These are phyloP conservation scores for Puntigrus tetrazona DNA, from an alignment of 2,113 vertebrate genomes.

Conservation along the genomic window DNA sequence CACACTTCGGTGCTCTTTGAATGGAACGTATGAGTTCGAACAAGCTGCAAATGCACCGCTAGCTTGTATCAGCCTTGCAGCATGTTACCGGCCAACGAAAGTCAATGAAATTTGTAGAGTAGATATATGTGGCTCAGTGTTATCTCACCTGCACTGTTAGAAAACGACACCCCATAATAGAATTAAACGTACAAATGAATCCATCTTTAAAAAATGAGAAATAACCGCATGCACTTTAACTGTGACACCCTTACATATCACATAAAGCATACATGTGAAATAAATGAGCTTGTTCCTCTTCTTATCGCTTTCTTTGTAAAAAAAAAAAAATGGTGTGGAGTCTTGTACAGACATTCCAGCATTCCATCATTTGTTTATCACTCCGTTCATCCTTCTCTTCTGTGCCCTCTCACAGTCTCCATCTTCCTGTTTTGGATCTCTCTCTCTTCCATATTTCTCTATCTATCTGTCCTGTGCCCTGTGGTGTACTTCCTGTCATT, in stretches of 20 bases:
- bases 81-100: background rate
- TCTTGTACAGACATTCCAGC: background rate
- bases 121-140: background rate
- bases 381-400: constrained; percentile 6
- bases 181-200: background rate
- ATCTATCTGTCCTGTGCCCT: constrained; percentile 53
- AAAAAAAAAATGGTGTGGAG: background rate
- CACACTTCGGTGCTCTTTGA: too few species aligned
- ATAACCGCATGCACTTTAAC: background rate
- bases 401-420: background rate
- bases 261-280: background rate
- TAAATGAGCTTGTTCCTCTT: background rate
- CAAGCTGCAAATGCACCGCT: background rate
- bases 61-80: background rate
- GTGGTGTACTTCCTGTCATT: constrained; percentile 73
- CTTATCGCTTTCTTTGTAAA: background rate
- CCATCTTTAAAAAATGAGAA: background rate
- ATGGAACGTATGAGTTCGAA: too few species aligned
- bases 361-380: constrained; percentile 17
- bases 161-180: background rate
- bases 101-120: background rate
- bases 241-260: background rate
- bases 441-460: constrained; percentile 62
- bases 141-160: background rate
- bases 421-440: constrained; percentile 31